Evolutionary conservation across 1,140 invertebrate genomes (phyloP), one percentile per base, ranked within the genome.

Genomic region (Triops cancriformis): DNA sequence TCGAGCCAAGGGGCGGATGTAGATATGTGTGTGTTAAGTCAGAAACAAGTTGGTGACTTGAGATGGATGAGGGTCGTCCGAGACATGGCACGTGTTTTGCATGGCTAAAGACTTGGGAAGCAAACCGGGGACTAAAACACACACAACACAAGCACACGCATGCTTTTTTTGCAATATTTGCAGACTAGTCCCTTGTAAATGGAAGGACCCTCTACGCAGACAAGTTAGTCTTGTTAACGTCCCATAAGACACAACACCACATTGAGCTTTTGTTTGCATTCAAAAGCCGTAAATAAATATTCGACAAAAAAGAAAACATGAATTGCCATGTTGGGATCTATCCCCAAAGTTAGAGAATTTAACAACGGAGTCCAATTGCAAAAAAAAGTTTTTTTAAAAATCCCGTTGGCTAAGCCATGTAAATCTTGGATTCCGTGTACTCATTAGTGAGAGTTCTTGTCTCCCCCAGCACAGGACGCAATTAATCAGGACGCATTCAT

Each of bases 1-100:
- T 64, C 23, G 5, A 64, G 23, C 18, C 3, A 64, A 64, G 23
- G 9, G 23, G 51, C 11, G 51, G 23, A 64, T 64, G 51, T 64
- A 64, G 14, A 23, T 64, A 23, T 64, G 23, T 64, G 51, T 64
- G 31, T 37, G 7, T 64, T n/a, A 23, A 64, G 14, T 64, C 51
- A 64, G 51, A 64, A 64, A 64, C 51, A 64, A 64, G 51, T 64
- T 64, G 51, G 51, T 64, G 51, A 64, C 51, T 64, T 64, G 51
- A 64, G 51, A 64, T 64, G 51, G 51, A 64, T 64, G 51, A 64
- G 51, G 51, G 51, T 64, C 51, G 51, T 64, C 51, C 51, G 6
- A 64, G 51, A 64, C 51, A 14, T 64, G 51, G 51, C 51, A 64
- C 51, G 51, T 64, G 51, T 64, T 64, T 64, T 64, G 51, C 51